A percentile compares a stretch with the other conserved stretches of the same genome.
Evolutionary conservation across 2,888 invertebrate genomes (phyloP).

Genomic region (Heliconius charithonia): DNA sequence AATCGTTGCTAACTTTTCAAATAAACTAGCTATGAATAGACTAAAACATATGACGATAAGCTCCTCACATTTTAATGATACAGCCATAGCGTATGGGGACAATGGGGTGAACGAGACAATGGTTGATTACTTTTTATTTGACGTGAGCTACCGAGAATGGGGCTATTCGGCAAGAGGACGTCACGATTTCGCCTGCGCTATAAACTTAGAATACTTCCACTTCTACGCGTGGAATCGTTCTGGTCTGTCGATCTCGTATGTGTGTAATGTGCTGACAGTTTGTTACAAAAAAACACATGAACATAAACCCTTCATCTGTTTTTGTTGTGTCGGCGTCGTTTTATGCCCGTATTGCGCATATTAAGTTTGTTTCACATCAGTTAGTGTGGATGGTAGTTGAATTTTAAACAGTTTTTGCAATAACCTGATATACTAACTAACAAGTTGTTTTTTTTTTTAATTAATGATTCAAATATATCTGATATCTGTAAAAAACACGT

Average conservation of each 20-base stretch:
- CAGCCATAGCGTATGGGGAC: constrained; percentile 36
- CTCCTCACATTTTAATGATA: constrained; percentile 42
- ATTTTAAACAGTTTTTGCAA: constrained; percentile 2
- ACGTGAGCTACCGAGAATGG: constrained; percentile 63
- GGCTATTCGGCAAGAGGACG: constrained; percentile 66
- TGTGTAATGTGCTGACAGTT: constrained; percentile 67
- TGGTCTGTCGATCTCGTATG: constrained; percentile 71
- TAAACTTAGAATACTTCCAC: constrained; percentile 16
- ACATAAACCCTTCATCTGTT: constrained; percentile 62
- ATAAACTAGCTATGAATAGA: constrained; percentile 76
- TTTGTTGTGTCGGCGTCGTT: constrained; percentile 67
- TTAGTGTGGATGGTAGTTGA: neutral
- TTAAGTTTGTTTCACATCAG: constrained; percentile 21
- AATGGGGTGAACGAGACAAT: constrained; percentile 63
- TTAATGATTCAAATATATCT: too few relatives aligned
- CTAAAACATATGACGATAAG: constrained; percentile 60
- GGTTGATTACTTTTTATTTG: constrained; percentile 77
- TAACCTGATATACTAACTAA: neutral
- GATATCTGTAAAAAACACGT: neutral
- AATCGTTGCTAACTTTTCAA: constrained; percentile 76
- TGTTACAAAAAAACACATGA: constrained; percentile 61
- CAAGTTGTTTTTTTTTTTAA: neutral
- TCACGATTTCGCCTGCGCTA: constrained; percentile 52
- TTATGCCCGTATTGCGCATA: constrained; percentile 54
- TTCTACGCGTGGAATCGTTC: constrained; percentile 59